phyloP scores from a whole-genome alignment of 2,888 invertebrate species.

The Synergus laeviventris region DNA sequence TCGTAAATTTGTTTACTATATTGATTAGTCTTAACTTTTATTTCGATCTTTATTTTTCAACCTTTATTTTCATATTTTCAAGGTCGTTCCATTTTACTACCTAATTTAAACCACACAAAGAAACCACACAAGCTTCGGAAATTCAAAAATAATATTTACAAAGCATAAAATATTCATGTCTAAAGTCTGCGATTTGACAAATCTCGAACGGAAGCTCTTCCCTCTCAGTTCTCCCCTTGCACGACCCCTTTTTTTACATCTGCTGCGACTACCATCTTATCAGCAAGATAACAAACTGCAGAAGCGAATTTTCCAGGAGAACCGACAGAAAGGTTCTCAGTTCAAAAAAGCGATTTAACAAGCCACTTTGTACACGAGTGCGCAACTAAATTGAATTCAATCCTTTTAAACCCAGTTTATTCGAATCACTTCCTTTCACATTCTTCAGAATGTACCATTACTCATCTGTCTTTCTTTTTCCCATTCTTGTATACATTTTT shows the following conservation, averaged over 20 bases:
- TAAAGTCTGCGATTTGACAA: background rate
- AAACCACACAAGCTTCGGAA: background rate
- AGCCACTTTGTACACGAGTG: constrained; percentile 32
- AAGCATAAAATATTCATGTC: background rate
- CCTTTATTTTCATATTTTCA: too few relatives aligned
- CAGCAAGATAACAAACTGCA: constrained; percentile 18
- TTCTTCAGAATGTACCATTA: constrained; percentile 12
- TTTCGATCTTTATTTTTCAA: too few relatives aligned
- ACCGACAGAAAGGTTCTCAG: background rate
- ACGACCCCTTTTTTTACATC: constrained; percentile 3
- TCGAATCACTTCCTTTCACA: constrained; percentile 17
- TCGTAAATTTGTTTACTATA: too few relatives aligned
- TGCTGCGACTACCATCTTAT: background rate
- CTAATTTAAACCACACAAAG: background rate
- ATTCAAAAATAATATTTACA: background rate
- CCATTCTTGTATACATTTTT: background rate
- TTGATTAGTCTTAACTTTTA: too few relatives aligned
- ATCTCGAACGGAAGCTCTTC: background rate
- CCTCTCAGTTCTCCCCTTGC: background rate
- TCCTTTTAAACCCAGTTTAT: constrained; percentile 29
- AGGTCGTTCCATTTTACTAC: background rate
- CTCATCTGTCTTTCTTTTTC: background rate
- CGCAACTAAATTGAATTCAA: constrained; percentile 16
- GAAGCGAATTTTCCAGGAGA: background rate
- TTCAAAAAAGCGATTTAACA: constrained; percentile 28